These are phyloP conservation scores for Plumapathes pennacea DNA, from an alignment of 92 coral and sea anemone species.

Conservation along the genomic window DNA sequence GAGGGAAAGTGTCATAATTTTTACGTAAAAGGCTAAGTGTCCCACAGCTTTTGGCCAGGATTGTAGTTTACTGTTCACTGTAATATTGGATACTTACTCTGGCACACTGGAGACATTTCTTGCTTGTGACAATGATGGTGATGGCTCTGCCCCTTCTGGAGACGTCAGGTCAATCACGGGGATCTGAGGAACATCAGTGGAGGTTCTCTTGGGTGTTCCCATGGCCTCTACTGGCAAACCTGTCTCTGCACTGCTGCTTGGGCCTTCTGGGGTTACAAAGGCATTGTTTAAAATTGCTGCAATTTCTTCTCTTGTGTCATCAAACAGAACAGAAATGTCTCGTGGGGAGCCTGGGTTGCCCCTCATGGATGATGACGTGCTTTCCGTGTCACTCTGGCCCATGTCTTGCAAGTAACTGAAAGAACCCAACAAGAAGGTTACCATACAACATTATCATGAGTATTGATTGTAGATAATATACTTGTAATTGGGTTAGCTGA, in stretches of 20 bases:
- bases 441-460: too few species aligned
- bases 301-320: constrained; percentile 49
- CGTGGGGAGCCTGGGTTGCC: constrained; percentile 89
- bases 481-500: too few species aligned
- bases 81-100: too few species aligned
- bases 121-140: too few species aligned
- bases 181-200: constrained; percentile 59
- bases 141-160: constrained; percentile 70
- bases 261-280: constrained; percentile 57
- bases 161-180: constrained; percentile 96
- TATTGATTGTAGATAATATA: too few species aligned
- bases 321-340: constrained; percentile 67
- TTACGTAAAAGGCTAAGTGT: too few species aligned
- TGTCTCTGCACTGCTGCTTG: constrained; percentile 72
- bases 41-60: too few species aligned
- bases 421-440: neutral
- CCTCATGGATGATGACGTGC: constrained; percentile 82
- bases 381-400: constrained; percentile 95
- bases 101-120: too few species aligned
- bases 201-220: constrained; percentile 59
- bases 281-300: constrained; percentile 39
- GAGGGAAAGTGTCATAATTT: too few species aligned
- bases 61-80: too few species aligned
- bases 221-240: constrained; percentile 59
- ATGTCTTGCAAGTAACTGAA: constrained; percentile 8